Evolutionary conservation across 2,888 invertebrate species (phyloP).

Genomic region (Drosophila anceps): DNA sequence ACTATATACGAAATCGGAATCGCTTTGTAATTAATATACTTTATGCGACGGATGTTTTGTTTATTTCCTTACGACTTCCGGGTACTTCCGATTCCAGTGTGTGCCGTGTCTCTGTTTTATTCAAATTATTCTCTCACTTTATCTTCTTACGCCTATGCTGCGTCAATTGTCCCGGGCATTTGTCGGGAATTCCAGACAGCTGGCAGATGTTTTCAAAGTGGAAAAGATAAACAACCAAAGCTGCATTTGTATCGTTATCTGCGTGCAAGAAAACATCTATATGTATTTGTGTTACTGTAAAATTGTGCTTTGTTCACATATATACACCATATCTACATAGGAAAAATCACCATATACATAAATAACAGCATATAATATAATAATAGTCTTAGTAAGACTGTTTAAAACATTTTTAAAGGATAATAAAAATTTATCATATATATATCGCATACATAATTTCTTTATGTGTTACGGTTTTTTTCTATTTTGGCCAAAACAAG

Average conservation of each 20-base stretch:
- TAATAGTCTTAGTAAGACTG: too few relatives aligned
- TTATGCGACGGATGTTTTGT: slow-evolving; percentile 70
- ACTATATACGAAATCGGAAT: slow-evolving; percentile 1
- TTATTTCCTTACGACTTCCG: slow-evolving; percentile 76
- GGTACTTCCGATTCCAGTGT: slow-evolving; percentile 51
- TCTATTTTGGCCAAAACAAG: slow-evolving; percentile 43
- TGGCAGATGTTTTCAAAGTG: slow-evolving; percentile 40
- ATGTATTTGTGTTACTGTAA: slow-evolving; percentile 9
- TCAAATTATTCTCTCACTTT: slow-evolving; percentile 35
- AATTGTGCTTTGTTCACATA: slow-evolving; percentile 1
- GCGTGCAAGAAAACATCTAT: slow-evolving; percentile 21
- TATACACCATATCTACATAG: neutral
- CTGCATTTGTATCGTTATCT: slow-evolving; percentile 38
- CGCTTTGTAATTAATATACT: slow-evolving; percentile 65
- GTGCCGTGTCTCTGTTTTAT: slow-evolving; percentile 40
- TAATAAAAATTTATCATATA: neutral
- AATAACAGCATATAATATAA: too few relatives aligned
- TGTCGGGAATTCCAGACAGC: slow-evolving; percentile 60
- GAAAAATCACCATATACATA: neutral
- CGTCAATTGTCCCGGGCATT: slow-evolving; percentile 49
- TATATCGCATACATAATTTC: neutral
- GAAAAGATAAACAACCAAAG: slow-evolving; percentile 57
- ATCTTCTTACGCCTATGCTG: slow-evolving; percentile 1
- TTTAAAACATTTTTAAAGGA: neutral
- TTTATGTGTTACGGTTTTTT: slow-evolving; percentile 16